These are phyloP conservation scores for Pterocles burchelli DNA, from an alignment of 2,113 vertebrate genomes.

Conservation along the genomic window DNA sequence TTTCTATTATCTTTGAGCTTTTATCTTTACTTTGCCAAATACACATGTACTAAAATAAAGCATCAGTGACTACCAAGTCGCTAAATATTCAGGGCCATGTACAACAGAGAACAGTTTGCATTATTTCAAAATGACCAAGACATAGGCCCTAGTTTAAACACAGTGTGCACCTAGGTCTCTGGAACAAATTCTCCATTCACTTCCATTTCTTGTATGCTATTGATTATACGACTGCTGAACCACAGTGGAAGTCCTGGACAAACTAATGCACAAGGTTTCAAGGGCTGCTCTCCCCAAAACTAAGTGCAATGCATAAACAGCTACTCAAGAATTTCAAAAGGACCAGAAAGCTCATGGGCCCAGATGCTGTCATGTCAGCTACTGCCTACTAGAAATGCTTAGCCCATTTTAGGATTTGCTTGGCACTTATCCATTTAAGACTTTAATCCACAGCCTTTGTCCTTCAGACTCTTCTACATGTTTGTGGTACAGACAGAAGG, in stretches of 20 bases:
- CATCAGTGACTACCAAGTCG: neutral
- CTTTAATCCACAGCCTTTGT: neutral
- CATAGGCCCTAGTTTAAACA: neutral
- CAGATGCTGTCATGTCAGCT: neutral
- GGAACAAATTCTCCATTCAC: neutral
- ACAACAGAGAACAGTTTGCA: neutral
- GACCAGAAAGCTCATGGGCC: fast-evolving
- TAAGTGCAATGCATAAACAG: neutral
- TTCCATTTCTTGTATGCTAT: neutral
- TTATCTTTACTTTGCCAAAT: neutral
- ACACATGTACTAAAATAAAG: neutral
- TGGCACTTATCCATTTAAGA: conserved; percentile 7
- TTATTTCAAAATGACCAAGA: neutral
- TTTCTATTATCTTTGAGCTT: neutral
- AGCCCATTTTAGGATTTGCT: neutral
- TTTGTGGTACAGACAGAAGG: neutral
- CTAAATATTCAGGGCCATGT: neutral
- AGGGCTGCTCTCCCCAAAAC: neutral
- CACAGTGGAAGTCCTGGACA: neutral
- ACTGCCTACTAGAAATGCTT: neutral
- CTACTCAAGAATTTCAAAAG: neutral
- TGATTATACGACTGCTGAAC: neutral
- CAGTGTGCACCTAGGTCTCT: neutral
- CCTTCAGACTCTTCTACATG: neutral
- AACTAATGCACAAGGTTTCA: neutral